Conservation (phyloP, 2,797 vertebrate species). For the Takifugu rubripes region DNA sequence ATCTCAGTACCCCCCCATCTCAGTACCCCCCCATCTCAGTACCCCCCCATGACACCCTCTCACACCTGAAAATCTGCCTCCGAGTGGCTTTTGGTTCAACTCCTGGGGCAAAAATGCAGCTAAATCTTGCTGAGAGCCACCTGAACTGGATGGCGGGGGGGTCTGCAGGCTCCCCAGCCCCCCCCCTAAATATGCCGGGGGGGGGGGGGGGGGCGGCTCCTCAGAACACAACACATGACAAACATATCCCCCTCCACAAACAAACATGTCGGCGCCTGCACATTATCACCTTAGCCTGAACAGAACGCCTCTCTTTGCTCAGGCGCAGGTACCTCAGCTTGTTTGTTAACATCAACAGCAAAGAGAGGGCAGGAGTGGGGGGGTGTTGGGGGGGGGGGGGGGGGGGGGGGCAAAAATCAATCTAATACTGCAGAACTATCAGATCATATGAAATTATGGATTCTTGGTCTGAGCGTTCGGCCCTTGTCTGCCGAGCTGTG, state of each 20-base stretch:
- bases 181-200: conserved; percentile 29
- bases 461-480: conserved; percentile 89
- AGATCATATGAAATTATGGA: conserved; percentile 91
- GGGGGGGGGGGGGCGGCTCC: conserved; percentile 33
- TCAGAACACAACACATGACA: conserved; percentile 55
- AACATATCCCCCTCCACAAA: conserved; percentile 60
- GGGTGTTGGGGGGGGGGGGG: conserved; percentile 17
- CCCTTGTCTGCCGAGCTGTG: conserved; percentile 86
- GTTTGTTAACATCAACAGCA: conserved; percentile 85
- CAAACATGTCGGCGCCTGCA: conserved; percentile 59
- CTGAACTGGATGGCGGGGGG: conserved; percentile 22
- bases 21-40: too few species aligned
- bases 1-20: too few species aligned
- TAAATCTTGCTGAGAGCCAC: background rate
- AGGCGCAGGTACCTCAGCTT: conserved; percentile 77
- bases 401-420: conserved; percentile 74
- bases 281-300: conserved; percentile 64
- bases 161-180: conserved; percentile 25
- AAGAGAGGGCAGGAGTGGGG: conserved; percentile 56
- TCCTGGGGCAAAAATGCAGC: too few species aligned
- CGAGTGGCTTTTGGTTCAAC: too few species aligned
- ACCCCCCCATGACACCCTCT: too few species aligned
- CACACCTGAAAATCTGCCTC: too few species aligned
- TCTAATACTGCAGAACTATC: conserved; percentile 89
- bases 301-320: conserved; percentile 61